Evolutionary conservation across 2,888 invertebrate genomes (phyloP), one percentile per base, ranked within the genome.

Genomic region (Stenodema calcarata): DNA sequence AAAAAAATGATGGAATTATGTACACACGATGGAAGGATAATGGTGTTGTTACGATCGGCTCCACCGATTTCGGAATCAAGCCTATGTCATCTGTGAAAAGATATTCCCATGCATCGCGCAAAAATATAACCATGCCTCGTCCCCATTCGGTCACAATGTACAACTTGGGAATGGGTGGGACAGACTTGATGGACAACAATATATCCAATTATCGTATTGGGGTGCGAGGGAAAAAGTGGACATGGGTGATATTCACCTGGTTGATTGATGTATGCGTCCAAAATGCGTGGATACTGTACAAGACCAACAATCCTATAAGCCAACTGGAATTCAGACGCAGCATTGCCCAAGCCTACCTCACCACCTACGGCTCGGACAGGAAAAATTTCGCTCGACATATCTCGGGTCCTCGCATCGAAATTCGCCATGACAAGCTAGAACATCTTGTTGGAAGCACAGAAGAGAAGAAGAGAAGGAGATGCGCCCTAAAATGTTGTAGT

Each of bases 201-300:
- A 76, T 76, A 9, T 30, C 30, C 30, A 76, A 76, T 35, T 76
- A 76, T 42, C 7, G 76, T 30, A 76, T 76, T 76, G 76, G 76
- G 2, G 76, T 76, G 6, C 28, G 76, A 42, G 7, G 35, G 41
- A 76, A 76, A n/a, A 70, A 70, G 70, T 70, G 70, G 70, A 70
- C 70, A 14, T 70, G 70, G 70, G 70, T 70, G 4, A 70, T 70
- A 6, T 14, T 70, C 6, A 70, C 70, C 27, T 70, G 70, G 70
- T 18, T 70, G 1, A 70, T 70, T 6, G 70, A 70, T 18, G 70
- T n/a, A 2, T 70, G 70, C 70, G n/a, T 70, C 30, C 70, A 70
- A 14, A 76, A 76, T 76, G 35, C 76, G 16, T 76, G 76, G 76
- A 76, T 76, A 4, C 1, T 76, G n/a, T 70, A 28, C 12, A 16